phyloP scores from a whole-genome alignment of 2,797 vertebrate species.

The Characodon lateralis region DNA sequence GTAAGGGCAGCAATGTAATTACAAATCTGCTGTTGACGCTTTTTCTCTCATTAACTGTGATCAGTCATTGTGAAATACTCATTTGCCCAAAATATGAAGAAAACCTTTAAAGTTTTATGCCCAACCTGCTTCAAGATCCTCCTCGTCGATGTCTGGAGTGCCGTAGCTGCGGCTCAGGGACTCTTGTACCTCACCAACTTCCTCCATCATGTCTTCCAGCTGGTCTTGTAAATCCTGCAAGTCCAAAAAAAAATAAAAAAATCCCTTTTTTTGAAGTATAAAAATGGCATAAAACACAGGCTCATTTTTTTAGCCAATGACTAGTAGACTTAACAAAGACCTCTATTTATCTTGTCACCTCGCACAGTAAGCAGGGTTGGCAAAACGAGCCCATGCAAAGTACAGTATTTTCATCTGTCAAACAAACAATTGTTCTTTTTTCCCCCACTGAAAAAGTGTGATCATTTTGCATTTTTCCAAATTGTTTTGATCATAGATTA shows the following conservation, averaged over 20 bases:
- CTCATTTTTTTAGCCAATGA: background rate
- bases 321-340: background rate
- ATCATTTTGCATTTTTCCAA: background rate
- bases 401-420: background rate
- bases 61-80: background rate
- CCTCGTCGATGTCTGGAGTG: constrained; percentile 96
- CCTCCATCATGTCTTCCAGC: constrained; percentile 99
- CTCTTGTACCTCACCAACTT: constrained; percentile 94
- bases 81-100: background rate
- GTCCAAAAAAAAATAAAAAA: constrained; percentile 11
- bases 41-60: background rate
- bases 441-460: too few relatives aligned
- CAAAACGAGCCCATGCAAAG: background rate
- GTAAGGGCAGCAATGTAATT: background rate
- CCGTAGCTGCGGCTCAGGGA: constrained; percentile 95
- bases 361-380: background rate
- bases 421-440: background rate
- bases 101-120: background rate
- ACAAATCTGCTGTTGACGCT: background rate
- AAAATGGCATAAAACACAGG: background rate
- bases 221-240: constrained; percentile 96
- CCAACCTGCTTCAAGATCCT: constrained; percentile 95
- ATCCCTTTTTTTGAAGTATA: background rate
- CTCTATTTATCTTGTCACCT: background rate
- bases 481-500: background rate